A percentile compares a stretch with the other conserved stretches of the same genome.
Conservation (phyloP, 2,888 invertebrate species). For the Ryuthela nishihirai region DNA sequence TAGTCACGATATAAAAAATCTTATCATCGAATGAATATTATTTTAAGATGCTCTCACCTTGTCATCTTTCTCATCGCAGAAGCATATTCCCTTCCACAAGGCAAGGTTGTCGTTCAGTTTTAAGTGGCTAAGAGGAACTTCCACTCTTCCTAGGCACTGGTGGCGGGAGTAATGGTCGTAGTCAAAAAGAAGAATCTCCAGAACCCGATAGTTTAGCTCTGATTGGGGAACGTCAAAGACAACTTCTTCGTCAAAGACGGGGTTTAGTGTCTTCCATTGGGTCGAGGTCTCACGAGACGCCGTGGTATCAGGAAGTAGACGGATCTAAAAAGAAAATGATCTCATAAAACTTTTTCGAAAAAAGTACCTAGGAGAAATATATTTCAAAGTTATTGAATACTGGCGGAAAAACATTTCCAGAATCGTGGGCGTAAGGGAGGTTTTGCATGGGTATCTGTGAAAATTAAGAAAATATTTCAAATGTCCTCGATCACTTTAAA, state of each 20-base stretch:
- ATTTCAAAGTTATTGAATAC: too few relatives aligned
- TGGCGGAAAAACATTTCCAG: too few relatives aligned
- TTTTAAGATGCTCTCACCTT: too few relatives aligned
- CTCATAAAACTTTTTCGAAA: too few relatives aligned
- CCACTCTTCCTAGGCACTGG: conserved; percentile 61
- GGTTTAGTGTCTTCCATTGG: conserved; percentile 63
- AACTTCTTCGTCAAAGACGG: conserved; percentile 66
- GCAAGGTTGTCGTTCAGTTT: conserved; percentile 59
- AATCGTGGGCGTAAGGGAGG: too few relatives aligned
- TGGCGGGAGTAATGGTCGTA: conserved; percentile 62
- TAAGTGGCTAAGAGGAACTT: conserved; percentile 57
- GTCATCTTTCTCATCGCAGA: conserved; percentile 43
- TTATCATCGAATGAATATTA: too few relatives aligned
- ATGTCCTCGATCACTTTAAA: too few relatives aligned
- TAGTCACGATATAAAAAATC: too few relatives aligned
- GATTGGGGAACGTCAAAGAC: conserved; percentile 59
- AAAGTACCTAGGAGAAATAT: too few relatives aligned
- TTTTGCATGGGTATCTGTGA: too few relatives aligned
- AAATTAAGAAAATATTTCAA: too few relatives aligned
- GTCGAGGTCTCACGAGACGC: conserved; percentile 61
- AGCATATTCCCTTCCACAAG: conserved; percentile 58
- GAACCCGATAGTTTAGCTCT: conserved; percentile 56
- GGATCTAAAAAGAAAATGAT: conserved; percentile 38
- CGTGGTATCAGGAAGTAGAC: conserved; percentile 52
- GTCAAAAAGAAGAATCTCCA: conserved; percentile 63